These are phyloP conservation scores for Parnassius glacialis DNA, from an alignment of 2,888 invertebrate genomes.

Conservation along the genomic window DNA sequence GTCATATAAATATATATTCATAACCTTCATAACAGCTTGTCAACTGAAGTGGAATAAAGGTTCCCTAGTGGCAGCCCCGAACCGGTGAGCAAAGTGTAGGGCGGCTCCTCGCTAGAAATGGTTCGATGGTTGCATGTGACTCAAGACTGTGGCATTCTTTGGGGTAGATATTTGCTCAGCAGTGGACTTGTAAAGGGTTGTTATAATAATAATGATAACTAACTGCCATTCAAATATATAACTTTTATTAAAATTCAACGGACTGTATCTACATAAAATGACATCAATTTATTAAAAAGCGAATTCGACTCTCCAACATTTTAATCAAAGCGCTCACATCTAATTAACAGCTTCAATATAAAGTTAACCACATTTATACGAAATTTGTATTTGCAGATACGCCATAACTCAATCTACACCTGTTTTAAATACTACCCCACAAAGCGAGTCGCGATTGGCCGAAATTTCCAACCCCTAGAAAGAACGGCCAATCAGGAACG, in stretches of 20 bases:
- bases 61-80: too few species aligned
- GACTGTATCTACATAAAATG: not conserved
- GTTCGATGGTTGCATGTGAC: too few species aligned
- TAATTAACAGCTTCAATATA: conserved; percentile 57
- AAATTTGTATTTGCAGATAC: conserved; percentile 64
- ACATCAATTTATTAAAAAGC: conserved; percentile 16
- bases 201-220: too few species aligned
- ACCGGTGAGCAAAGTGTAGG: too few species aligned
- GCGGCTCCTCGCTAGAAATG: too few species aligned
- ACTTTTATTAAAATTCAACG: conserved; percentile 1
- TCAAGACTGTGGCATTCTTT: too few species aligned
- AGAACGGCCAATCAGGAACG: conserved; percentile 56
- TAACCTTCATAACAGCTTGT: too few species aligned
- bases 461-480: conserved; percentile 64
- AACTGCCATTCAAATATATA: too few species aligned
- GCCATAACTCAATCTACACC: conserved; percentile 78
- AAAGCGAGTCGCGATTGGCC: conserved; percentile 55
- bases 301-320: conserved; percentile 20
- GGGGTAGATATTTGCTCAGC: too few species aligned
- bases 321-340: conserved; percentile 42
- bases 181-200: too few species aligned
- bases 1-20: too few species aligned
- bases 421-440: conserved; percentile 65
- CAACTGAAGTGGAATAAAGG: too few species aligned
- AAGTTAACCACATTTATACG: conserved; percentile 66